Conservation (phyloP, 2,888 invertebrate species). For the Heliconius cydno region DNA sequence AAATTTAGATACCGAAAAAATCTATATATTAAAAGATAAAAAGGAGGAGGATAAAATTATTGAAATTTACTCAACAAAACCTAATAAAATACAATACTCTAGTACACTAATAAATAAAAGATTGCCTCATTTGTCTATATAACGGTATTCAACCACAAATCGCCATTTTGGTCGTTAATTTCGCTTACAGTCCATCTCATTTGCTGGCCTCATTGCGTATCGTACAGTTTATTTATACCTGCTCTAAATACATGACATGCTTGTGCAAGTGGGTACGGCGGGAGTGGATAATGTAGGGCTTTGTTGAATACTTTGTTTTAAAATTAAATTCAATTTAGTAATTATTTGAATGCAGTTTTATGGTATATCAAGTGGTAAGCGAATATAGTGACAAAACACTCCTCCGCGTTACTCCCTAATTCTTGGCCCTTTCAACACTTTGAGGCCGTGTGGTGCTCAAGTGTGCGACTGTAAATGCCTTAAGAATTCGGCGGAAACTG, state of each 20-base stretch:
- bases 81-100: too few relatives aligned
- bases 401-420: too few relatives aligned
- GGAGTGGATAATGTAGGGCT: neutral
- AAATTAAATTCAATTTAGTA: neutral
- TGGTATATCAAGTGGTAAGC: too few relatives aligned
- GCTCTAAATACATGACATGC: slow-evolving; percentile 25
- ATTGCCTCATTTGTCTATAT: neutral
- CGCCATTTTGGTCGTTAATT: neutral
- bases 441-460: too few relatives aligned
- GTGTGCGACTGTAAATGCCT: too few relatives aligned
- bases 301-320: neutral
- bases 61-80: too few relatives aligned
- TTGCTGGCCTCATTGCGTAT: slow-evolving; percentile 26
- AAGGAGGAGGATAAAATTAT: too few relatives aligned
- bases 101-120: neutral
- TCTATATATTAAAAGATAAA: neutral
- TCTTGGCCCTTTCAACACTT: too few relatives aligned
- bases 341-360: too few relatives aligned
- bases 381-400: too few relatives aligned
- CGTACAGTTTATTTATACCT: slow-evolving; percentile 25
- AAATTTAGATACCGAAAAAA: neutral
- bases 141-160: neutral
- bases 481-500: too few relatives aligned
- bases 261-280: slow-evolving; percentile 3
- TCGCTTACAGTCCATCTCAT: slow-evolving; percentile 8